Evolutionary conservation across 2,797 vertebrate species (phyloP).

Genomic region (Rhincodon typus): DNA sequence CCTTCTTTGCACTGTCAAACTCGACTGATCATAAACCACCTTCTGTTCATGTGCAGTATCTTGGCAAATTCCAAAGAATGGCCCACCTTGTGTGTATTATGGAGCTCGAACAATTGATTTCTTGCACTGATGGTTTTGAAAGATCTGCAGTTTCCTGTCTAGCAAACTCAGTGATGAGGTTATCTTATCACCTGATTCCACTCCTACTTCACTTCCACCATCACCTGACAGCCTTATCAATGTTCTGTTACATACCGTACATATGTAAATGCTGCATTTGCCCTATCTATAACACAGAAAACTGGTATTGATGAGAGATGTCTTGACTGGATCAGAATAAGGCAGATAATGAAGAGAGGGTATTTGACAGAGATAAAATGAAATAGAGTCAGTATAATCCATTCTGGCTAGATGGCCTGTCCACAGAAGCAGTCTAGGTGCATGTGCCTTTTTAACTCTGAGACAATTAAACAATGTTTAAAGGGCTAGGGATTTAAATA

Average conservation of each 20-base stretch:
- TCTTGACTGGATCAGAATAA: too few species aligned
- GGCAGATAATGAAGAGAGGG: too few species aligned
- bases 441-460: too few species aligned
- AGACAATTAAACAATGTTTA: too few species aligned
- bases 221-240: not conserved
- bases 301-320: not conserved
- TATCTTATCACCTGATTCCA: not conserved
- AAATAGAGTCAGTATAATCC: not conserved
- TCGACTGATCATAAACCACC: not conserved
- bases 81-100: not conserved
- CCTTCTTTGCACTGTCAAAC: not conserved
- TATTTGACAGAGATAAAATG: not conserved
- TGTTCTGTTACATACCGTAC: not conserved
- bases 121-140: not conserved
- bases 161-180: not conserved
- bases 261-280: not conserved
- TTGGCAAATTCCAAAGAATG: not conserved
- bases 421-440: too few species aligned
- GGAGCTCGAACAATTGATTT: not conserved
- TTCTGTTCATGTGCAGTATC: not conserved
- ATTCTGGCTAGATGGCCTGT: not conserved
- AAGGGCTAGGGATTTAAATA: too few species aligned
- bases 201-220: not conserved
- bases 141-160: not conserved
- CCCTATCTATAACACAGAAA: not conserved